Base-by-base conservation (phyloP, 2,113 vertebrate species). In the Bubo scandiacus region DNA sequence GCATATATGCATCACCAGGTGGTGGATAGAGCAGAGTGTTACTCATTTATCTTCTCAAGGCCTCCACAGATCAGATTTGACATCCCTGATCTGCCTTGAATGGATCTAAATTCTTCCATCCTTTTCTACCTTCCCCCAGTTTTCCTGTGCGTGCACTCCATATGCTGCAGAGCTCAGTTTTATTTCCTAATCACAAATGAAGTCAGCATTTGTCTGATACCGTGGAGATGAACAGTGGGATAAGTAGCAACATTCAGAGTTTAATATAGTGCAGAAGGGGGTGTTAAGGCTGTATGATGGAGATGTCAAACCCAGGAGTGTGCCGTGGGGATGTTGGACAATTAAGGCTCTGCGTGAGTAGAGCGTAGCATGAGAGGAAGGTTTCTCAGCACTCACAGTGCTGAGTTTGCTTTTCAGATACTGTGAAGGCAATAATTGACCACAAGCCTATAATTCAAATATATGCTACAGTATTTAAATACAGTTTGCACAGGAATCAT, bases 281-380 rank as follows among this genome's bases (percentile, higher is more conserved):
- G 9, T 54, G 10, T 54, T 62, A 34, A 70, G 68, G 17, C 26
- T 42, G 3, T n/a, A 3, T 36, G 11, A 47, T 75, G 52, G 51
- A 74, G 59, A 13, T 86, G 40, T 43, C 65, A 49, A 72, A 57
- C 55, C 15, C 11, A 47, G 66, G 21, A 71, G 16, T 19, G 13
- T 75, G 36, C 32, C 1, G 2, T 13, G 12, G 26, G 36, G 4
- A 32, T 9, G 2, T 2, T 11, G 45, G n/a, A 10, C 54, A 54
- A 3, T 27, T 49, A 47, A 61, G 10, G 23, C 29, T 74, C 25
- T 72, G 22, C 1, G 6, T 18, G 30, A 5, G 14, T 6, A 6
- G 10, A 51, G 38, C 3, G 1, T 34, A 49, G 23, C 2, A 0
- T 47, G 59, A 18, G 12, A 13, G 45, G 26, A 73, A 42, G n/a